Conservation (phyloP, 64 coral and sea anemone genomes). For the Montipora sp. region DNA sequence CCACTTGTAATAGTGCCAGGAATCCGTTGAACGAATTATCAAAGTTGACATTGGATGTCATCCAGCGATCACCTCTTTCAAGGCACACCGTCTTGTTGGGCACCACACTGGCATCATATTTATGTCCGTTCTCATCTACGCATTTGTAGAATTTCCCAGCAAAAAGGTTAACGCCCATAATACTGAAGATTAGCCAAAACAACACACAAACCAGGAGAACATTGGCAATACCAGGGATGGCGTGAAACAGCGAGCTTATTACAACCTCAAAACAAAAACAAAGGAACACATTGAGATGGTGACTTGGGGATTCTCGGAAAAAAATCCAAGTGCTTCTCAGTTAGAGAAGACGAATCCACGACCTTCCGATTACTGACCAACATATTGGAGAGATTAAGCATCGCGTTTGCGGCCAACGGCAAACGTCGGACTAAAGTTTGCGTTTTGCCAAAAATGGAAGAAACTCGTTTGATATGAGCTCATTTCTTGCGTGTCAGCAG, state of each 20-base stretch:
- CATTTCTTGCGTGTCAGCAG: too few species aligned
- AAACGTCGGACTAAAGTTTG: too few species aligned
- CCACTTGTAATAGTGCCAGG: conserved; percentile 84
- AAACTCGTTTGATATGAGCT: too few species aligned
- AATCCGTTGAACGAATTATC: conserved; percentile 78
- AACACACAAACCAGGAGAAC: conserved; percentile 81
- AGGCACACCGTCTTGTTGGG: conserved; percentile 72
- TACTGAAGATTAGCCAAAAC: conserved; percentile 93
- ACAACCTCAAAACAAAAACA: conserved; percentile 63
- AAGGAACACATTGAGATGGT: too few species aligned
- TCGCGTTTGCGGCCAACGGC: too few species aligned
- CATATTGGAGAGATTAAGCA: too few species aligned
- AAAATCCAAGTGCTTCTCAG: too few species aligned
- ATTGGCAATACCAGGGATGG: conserved; percentile 87
- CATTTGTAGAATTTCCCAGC: conserved; percentile 93
- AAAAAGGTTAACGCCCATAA: conserved; percentile 88
- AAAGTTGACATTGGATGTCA: conserved; percentile 79
- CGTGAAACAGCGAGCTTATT: conserved; percentile 72
- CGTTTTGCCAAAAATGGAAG: too few species aligned
- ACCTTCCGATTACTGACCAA: too few species aligned
- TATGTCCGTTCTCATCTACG: conserved; percentile 43
- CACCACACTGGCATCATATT: conserved; percentile 6
- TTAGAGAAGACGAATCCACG: too few species aligned
- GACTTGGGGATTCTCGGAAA: too few species aligned
- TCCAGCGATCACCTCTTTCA: conserved; percentile 55